Evolutionary conservation across 2,888 invertebrate genomes (phyloP).

Genomic region (Dasysyrphus albostriatus): DNA sequence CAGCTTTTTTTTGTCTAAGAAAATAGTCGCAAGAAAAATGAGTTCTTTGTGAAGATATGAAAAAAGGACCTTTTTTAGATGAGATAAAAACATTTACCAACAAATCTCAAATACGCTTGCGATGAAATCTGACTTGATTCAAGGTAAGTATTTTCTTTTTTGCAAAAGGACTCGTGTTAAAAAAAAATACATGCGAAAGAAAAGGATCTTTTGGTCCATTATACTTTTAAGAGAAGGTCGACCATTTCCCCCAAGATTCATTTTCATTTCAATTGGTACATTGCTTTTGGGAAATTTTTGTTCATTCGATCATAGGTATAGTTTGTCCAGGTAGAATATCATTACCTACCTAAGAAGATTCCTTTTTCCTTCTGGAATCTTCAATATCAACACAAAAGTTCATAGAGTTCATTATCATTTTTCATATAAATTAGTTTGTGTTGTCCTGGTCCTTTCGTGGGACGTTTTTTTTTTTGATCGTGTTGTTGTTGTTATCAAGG

Average conservation of each 20-base stretch:
- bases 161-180: conserved; percentile 38
- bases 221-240: conserved; percentile 38
- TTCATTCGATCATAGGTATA: not conserved
- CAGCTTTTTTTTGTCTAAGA: conserved; percentile 13
- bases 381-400: conserved; percentile 43
- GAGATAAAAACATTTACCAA: conserved; percentile 64
- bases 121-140: conserved; percentile 53
- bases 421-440: conserved; percentile 54
- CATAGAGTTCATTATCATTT: conserved; percentile 73
- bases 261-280: conserved; percentile 36
- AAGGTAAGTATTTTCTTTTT: conserved; percentile 6
- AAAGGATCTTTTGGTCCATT: conserved; percentile 55
- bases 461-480: conserved; percentile 47
- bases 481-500: conserved; percentile 26
- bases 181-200: conserved; percentile 29
- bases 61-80: conserved; percentile 48
- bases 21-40: conserved; percentile 40
- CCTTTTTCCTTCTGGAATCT: not conserved
- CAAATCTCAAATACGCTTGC: conserved; percentile 19
- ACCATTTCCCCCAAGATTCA: conserved; percentile 58
- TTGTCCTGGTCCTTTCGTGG: conserved; percentile 66
- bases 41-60: conserved; percentile 21
- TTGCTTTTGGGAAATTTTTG: conserved; percentile 25
- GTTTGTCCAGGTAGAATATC: conserved; percentile 43
- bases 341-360: not conserved